Percentiles rank a stretch among this genome's conserved stretches.
Evolutionary conservation across 2,888 invertebrate species (phyloP).

Genomic region (Rotaria socialis): DNA sequence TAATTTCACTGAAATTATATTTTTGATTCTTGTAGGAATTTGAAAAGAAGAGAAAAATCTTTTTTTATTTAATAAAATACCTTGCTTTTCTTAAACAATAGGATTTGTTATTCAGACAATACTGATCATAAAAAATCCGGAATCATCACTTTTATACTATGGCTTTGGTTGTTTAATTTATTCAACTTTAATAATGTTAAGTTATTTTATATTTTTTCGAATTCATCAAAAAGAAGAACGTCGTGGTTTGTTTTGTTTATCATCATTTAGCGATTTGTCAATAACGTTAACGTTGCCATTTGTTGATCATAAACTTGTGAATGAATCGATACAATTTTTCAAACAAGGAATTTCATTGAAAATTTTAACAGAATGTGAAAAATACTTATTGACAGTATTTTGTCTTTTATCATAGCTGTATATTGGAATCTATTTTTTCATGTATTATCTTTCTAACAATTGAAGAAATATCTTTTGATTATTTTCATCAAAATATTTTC

Average conservation of each 20-base stretch:
- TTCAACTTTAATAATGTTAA: not conserved
- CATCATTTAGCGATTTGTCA: slow-evolving; percentile 3
- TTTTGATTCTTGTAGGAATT: too few species aligned
- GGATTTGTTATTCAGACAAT: not conserved
- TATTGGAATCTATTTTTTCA: slow-evolving; percentile 89
- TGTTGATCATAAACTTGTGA: slow-evolving; percentile 57
- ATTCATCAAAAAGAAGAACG: not conserved
- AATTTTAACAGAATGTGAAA: slow-evolving; percentile 91
- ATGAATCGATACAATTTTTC: slow-evolving; percentile 74
- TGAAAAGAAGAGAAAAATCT: too few species aligned
- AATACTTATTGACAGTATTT: slow-evolving; percentile 92
- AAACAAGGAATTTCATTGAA: slow-evolving; percentile 93
- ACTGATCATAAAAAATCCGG: not conserved
- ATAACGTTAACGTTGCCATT: slow-evolving; percentile 34
- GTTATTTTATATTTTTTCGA: not conserved
- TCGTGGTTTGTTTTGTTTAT: slow-evolving; percentile 37
- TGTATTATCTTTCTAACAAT: slow-evolving; percentile 91
- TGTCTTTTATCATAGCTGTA: slow-evolving; percentile 88
- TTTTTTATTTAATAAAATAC: too few species aligned
- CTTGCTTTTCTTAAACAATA: not conserved
- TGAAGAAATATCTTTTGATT: slow-evolving; percentile 91
- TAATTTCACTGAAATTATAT: too few species aligned
- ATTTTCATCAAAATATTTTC: slow-evolving; percentile 84
- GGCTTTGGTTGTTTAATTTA: not conserved
- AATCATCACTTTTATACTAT: not conserved